Base-by-base conservation (phyloP, 2,888 invertebrate genomes). In the Zygothrica quintamaculata region DNA sequence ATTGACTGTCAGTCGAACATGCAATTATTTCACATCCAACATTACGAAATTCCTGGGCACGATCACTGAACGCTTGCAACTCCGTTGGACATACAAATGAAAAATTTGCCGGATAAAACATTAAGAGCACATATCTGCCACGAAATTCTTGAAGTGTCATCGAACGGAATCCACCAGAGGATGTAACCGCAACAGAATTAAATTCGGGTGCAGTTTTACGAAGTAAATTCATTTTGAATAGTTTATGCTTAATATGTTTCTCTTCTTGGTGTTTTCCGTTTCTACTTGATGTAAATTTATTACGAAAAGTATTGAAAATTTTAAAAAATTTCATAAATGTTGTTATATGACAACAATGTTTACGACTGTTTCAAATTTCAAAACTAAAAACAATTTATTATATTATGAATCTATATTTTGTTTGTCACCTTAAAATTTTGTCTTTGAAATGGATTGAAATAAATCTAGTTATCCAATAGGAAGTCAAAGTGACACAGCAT, bases 51-150 rank as follows among this genome's bases (percentile, higher is more conserved):
- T 96, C 96, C 43, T 94, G 93, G 0, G 93, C 94, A 53, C 97
- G 94, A 81, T 99, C 99, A 1, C 97, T 98, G 92, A 98, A 99
- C 7, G 98, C 97, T 89, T 98, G 97, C 87, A 99, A 97, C 92
- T 99, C 99, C 5, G 99, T 96, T 33, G 96, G 96, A 81, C 96
- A 96, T 1, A 96, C 96, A 89, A 95, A 96, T 0, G 96, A 95
- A 88, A 97, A 97, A 91, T 97, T 97, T 57, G 97, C 91, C 0
- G 97, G 97, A 89, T 97, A 97, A 90, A 97, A 97, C 91, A 97
- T 96, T 90, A 97, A 94, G 0, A 97, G 94, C 29, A 97, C 92
- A 91, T 96, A 97, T 93, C 96, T 96, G 80, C 96, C 96, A 79
- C 93, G 93, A 88, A 93, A 97, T 88, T 96, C 96, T 1, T 93